Evolutionary conservation across 2,113 vertebrate genomes (phyloP), one percentile per base, ranked within the genome.

Genomic region (Mandrillus leucophaeus): DNA sequence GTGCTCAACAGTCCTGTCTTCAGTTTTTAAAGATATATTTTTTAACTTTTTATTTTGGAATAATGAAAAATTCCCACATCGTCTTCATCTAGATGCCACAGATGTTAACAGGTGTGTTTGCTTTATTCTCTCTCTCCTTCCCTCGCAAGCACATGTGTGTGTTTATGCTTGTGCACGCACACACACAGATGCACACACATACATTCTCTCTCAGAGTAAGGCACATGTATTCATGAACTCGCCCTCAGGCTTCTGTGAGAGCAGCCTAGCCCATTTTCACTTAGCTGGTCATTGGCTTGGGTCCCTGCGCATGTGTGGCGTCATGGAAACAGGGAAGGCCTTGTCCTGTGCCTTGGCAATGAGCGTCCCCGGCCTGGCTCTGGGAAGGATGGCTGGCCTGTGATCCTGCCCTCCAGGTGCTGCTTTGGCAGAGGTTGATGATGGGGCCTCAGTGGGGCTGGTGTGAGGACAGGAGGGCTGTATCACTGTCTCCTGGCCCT

Each of bases 161-260:
- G 6, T 57, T 12, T 17, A n/a, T 2, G 73, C 0, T 1, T 9
- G 23, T 43, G 6, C 43, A 30, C 3, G 22, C 72, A 17, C 17
- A 22, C 9, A 32, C 18, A 3, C 13, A 12, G 14, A 30, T 64
- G 61, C 27, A 14, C 9, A 43, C 17, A 17, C 16, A 0, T n/a
- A 14, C 3, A 7, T 25, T 20, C 20, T 43, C 17, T 48, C 38
- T 35, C 43, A 0, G 30, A 76, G 75, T 4, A 35, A 23, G 17
- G 25, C 5, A 3, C 3, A 0, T 0, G 3, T 30, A 12, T 92
- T 43, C 25, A 52, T 38, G 5, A 6, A 1, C 4, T n/a, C 32
- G 8, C 45, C 12, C 12, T 64, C 61, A 32, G 27, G 27, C 27
- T 64, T 64, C 61, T 2, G 12, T 32, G 61, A 48, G 25, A 3